phyloP scores from a whole-genome alignment of 1,140 invertebrate species.

The Anagrus nilaparvatae region DNA sequence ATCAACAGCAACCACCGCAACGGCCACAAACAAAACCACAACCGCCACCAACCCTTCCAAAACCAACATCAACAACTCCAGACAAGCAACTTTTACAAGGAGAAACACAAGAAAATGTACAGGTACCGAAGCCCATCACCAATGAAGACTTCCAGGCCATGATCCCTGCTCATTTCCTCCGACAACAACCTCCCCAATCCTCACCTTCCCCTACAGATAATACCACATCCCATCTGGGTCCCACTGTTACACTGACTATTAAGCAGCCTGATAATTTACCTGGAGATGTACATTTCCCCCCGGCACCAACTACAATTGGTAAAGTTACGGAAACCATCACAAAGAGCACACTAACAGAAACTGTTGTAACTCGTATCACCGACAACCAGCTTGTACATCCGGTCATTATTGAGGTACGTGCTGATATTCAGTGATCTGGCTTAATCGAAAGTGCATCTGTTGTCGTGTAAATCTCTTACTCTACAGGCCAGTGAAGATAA shows the following conservation, averaged over 20 bases:
- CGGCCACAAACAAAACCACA: slow-evolving; percentile 14
- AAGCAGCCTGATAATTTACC: slow-evolving; percentile 54
- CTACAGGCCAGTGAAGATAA: too few species aligned
- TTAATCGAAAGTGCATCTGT: too few species aligned
- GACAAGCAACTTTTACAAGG: slow-evolving; percentile 27
- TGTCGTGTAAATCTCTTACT: background rate
- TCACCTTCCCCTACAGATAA: slow-evolving; percentile 37
- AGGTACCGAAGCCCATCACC: slow-evolving; percentile 71
- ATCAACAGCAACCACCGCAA: slow-evolving; percentile 29
- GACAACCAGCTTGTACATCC: slow-evolving; percentile 77
- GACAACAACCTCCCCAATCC: slow-evolving; percentile 50
- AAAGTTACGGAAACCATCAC: slow-evolving; percentile 86
- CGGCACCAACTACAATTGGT: slow-evolving; percentile 70
- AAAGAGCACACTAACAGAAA: slow-evolving; percentile 89
- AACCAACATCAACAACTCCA: slow-evolving; percentile 20
- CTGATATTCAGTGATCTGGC: slow-evolving; percentile 3
- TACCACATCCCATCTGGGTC: slow-evolving; percentile 36
- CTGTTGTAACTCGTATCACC: slow-evolving; percentile 82
- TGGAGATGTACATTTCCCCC: slow-evolving; percentile 59
- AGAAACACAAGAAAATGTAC: slow-evolving; percentile 39
- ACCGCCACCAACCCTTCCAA: background rate
- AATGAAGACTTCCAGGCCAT: slow-evolving; percentile 89
- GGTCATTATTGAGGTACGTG: slow-evolving; percentile 76
- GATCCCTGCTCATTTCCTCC: slow-evolving; percentile 80
- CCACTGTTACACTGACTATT: slow-evolving; percentile 59